Evolutionary conservation across 2,797 vertebrate species (phyloP).

Genomic region (Enteromius argenteus): DNA sequence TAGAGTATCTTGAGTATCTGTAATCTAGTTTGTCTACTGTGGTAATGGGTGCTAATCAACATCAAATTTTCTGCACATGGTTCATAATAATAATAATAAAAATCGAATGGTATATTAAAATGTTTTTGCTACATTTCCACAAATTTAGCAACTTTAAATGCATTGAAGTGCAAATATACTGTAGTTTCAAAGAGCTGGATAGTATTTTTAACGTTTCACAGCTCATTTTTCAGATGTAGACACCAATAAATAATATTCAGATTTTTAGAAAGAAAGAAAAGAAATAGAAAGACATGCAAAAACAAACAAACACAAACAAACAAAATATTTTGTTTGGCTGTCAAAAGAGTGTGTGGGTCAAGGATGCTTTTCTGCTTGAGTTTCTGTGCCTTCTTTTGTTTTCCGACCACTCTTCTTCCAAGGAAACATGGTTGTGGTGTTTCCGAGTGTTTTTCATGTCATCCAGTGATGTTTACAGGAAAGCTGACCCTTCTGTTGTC

Average conservation of each 20-base stretch:
- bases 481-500: constrained; percentile 55
- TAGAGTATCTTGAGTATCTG: constrained; percentile 76
- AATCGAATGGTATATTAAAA: constrained; percentile 34
- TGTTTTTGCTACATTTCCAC: constrained; percentile 1
- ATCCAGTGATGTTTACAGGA: constrained; percentile 40
- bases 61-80: constrained; percentile 25
- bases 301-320: constrained; percentile 74
- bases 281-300: constrained; percentile 62
- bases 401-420: constrained; percentile 15
- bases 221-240: constrained; percentile 17
- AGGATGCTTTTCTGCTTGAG: constrained; percentile 60
- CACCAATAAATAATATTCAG: background rate
- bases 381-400: constrained; percentile 16
- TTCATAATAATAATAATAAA: background rate
- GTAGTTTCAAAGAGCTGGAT: background rate
- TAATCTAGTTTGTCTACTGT: constrained; percentile 71
- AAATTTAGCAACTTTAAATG: background rate
- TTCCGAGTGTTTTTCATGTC: constrained; percentile 35
- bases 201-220: background rate
- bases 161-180: background rate
- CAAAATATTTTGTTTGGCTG: constrained; percentile 58
- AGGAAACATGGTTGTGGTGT: constrained; percentile 20
- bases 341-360: constrained; percentile 65
- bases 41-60: constrained; percentile 57
- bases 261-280: constrained; percentile 63